These are phyloP conservation scores for Noctua janthina DNA, from an alignment of 2,888 invertebrate species.

Conservation along the genomic window DNA sequence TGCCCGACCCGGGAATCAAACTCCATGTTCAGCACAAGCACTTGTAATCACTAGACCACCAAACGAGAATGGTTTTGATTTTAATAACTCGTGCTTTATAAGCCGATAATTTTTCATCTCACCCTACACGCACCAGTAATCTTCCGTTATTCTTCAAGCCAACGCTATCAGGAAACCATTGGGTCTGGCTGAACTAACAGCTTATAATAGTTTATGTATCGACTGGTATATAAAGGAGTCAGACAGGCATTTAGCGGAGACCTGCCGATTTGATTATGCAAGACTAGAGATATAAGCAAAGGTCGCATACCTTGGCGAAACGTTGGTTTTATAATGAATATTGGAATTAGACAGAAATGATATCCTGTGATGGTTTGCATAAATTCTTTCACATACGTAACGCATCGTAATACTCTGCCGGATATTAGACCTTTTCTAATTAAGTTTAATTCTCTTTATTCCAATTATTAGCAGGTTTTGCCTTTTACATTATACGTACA, in stretches of 20 bases:
- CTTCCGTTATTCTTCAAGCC: slow-evolving; percentile 48
- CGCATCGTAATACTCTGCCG: not conserved
- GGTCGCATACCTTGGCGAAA: not conserved
- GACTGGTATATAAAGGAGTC: slow-evolving; percentile 9
- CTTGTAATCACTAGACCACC: not conserved
- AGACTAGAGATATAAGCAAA: slow-evolving; percentile 18
- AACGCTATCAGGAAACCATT: slow-evolving; percentile 29
- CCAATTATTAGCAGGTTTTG: not conserved
- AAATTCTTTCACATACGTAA: not conserved
- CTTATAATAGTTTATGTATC: slow-evolving; percentile 35
- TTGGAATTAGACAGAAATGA: not conserved
- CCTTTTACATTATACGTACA: not conserved
- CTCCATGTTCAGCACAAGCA: not conserved
- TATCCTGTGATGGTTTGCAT: not conserved
- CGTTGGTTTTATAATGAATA: not conserved
- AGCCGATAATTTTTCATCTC: not conserved
- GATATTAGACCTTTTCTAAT: not conserved
- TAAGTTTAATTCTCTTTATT: not conserved
- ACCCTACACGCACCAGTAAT: slow-evolving; percentile 35
- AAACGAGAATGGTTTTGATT: not conserved
- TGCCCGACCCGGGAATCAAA: not conserved
- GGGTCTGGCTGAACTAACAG: slow-evolving; percentile 30
- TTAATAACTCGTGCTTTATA: not conserved
- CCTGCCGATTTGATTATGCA: slow-evolving; percentile 48
- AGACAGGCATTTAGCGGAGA: slow-evolving; percentile 16